Base-by-base conservation (phyloP, 2,888 invertebrate species). In the Apodemia zela region DNA sequence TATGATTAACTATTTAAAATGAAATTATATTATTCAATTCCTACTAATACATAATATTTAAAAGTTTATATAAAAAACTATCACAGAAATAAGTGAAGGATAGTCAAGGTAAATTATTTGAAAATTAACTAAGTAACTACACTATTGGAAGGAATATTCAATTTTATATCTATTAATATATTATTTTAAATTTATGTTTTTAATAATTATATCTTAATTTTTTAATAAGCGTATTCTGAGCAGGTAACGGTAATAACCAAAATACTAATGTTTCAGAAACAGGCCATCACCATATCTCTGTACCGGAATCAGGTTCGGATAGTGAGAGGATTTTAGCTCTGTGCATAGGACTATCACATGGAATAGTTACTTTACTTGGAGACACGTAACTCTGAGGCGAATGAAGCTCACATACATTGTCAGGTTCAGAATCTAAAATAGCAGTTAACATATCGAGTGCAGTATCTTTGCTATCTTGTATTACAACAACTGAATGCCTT, bases 231-330 rank as follows among this genome's bases (percentile, higher is more conserved):
- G 73, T 75, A 72, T 64, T 68, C 67, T 65, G 71, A 61, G 61
- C 62, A 70, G 72, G 72, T 74, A 74, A 75, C 72, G 68, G 67
- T 61, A 45, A 63, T 60, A 59, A 64, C 17, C 60, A 63, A 61
- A 59, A 51, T 15, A 29, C 61, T 38, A 60, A 45, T 29, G 57
- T 61, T 54, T 29, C 60, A 64, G 6, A 59, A 18, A 17, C 62
- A 67, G 15, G n/a, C n/a, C 7, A 63, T 60, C 65, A 96, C 96
- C 96, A 96, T 79, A 96, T 96, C 90, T 96, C 96, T 64, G 96
- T 96, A 68, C 93, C 94, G 72, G 92, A 93, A 71, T 94, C 94
- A 15, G 93, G 89, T 76, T 90, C 91, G 65, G 93, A 89, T 68
- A 94, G 92, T 65, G 94, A 94, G 69, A 95, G 89, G 67, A 95